Percentiles rank a stretch among this genome's conserved stretches.
Conservation (phyloP, 2,888 invertebrate species). For the Aphelenchoides bicaudatus region DNA sequence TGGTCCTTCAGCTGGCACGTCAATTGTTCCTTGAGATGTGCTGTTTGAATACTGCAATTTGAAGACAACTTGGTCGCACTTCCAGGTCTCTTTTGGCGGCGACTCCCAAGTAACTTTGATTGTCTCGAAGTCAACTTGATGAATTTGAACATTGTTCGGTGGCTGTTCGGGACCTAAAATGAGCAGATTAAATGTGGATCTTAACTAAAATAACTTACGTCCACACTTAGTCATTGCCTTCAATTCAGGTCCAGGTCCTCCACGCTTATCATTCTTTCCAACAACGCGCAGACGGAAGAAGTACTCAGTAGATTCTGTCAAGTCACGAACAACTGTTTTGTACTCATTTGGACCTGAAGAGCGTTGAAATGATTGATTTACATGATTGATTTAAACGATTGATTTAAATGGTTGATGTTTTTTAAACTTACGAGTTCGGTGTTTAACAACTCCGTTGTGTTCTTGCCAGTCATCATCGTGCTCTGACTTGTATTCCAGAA, state of each 20-base stretch:
- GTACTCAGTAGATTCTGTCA: slow-evolving; percentile 59
- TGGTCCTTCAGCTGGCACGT: slow-evolving; percentile 27
- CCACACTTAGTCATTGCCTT: slow-evolving; percentile 59
- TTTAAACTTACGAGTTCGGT: slow-evolving; percentile 43
- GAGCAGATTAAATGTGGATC: neutral
- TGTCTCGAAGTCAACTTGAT: slow-evolving; percentile 51
- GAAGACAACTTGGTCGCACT: slow-evolving; percentile 55
- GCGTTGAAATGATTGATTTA: no score
- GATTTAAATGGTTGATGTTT: no score
- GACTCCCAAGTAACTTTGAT: slow-evolving; percentile 54
- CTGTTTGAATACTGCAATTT: slow-evolving; percentile 58
- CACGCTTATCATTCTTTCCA: slow-evolving; percentile 58
- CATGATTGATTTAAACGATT: no score
- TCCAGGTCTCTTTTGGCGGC: slow-evolving; percentile 57
- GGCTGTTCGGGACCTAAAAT: slow-evolving; percentile 50
- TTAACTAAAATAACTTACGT: slow-evolving; percentile 33
- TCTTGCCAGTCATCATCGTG: slow-evolving; percentile 54
- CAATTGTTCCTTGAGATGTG: slow-evolving; percentile 22
- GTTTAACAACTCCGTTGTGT: slow-evolving; percentile 55
- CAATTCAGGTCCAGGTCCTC: slow-evolving; percentile 57
- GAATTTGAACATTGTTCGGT: slow-evolving; percentile 50
- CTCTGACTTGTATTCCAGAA: slow-evolving; percentile 59
- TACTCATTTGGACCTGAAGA: slow-evolving; percentile 53
- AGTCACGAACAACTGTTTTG: slow-evolving; percentile 48
- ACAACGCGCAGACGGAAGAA: slow-evolving; percentile 61